These are phyloP conservation scores for Pristionchus arcanus DNA, from an alignment of 2,888 invertebrate species.

Conservation along the genomic window DNA sequence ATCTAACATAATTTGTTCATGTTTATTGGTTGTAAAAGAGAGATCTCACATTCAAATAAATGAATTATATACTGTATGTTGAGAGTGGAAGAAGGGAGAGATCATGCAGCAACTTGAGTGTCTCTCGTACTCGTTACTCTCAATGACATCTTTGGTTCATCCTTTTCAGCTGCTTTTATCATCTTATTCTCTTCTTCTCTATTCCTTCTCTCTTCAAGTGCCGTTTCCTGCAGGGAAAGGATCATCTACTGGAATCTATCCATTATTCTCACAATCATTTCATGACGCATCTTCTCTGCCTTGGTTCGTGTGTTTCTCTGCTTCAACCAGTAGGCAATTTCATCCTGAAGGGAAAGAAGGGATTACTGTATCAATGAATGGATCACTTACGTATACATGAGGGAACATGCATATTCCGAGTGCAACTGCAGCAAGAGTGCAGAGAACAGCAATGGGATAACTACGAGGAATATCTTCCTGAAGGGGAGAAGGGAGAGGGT, in stretches of 20 bases:
- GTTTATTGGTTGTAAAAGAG: constrained; percentile 32
- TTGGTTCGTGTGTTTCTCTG: neutral
- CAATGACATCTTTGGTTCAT: neutral
- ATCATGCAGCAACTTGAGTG: neutral
- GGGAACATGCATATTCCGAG: neutral
- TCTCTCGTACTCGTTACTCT: neutral
- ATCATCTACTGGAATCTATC: neutral
- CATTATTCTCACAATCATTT: neutral
- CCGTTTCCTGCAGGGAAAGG: neutral
- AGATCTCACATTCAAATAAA: constrained; percentile 23
- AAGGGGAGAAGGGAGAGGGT: neutral
- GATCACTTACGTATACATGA: neutral
- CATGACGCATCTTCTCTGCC: neutral
- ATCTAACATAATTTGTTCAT: constrained; percentile 13
- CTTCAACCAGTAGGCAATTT: neutral
- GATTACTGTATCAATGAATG: neutral
- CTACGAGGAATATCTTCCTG: constrained; percentile 27
- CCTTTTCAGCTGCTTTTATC: constrained; percentile 10
- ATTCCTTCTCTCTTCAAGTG: neutral
- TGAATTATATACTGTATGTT: neutral
- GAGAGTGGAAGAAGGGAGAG: neutral
- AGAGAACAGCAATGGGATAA: neutral
- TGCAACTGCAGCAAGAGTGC: neutral
- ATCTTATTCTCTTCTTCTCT: neutral
- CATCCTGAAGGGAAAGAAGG: neutral